Base-by-base conservation (phyloP, 2,113 vertebrate species). In the Rattus rattus region DNA sequence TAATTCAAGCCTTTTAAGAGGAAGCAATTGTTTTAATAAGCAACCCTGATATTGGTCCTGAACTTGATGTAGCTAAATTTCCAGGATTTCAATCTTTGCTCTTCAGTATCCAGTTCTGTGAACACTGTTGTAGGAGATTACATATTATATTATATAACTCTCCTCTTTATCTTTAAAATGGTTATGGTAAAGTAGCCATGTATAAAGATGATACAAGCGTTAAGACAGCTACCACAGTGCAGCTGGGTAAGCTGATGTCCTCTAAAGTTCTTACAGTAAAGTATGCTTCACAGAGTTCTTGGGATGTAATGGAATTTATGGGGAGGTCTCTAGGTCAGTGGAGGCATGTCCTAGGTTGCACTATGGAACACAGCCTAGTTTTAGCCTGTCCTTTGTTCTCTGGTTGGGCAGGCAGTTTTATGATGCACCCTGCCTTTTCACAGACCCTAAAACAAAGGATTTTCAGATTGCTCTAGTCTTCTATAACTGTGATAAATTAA, bases 1-100 rank as follows among this genome's bases (percentile, higher is more conserved):
- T 63, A 94, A 92, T 76, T 88, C 47, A 56, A 95, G 61, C 6
- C 30, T 88, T 83, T 77, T 49, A 49, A 90, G 28, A 96, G 63
- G 70, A 95, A 92, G 72, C 70, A 88, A n/a, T 52, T 84, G 16
- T 67, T 22, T 85, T 12, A 61, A 49, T 43, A 92, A 94, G 63
- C 16, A 76, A 52, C 76, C 39, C 72, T 69, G 89, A 67, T 33
- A 67, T 61, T 81, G 77, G 59, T 88, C 54, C 4, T 43, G 3
- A 16, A 19, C 0, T 0, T 12, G 36, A 17, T 20, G 4, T 16
- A 28, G 30, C 9, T 75, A 80, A 91, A 30, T 65, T 93, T 24
- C 17, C 1, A 0, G 1, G 36, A 63, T 93, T 87, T 7, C 13
- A 86, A 61, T 3, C 7, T n/a, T 63, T 19, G 4, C 28, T 80